Percentiles rank a stretch among this genome's conserved stretches.
phyloP scores from a whole-genome alignment of 2,797 vertebrate species.

The Chiloscyllium punctatum region DNA sequence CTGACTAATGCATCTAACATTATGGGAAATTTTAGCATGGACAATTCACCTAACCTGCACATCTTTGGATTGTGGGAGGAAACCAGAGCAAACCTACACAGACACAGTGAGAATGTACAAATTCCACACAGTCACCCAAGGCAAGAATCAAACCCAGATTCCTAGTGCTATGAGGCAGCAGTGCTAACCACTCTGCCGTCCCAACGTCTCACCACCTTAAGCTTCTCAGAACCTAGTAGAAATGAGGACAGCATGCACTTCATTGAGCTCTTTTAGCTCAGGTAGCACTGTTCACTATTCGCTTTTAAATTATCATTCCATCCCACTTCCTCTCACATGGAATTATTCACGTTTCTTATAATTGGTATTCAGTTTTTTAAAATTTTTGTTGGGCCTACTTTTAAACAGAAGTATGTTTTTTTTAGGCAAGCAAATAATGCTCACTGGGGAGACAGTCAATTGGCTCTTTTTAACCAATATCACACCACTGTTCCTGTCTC shows the following conservation, averaged over 20 bases:
- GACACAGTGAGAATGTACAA: too few relatives aligned
- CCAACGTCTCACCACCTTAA: too few relatives aligned
- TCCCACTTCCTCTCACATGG: neutral
- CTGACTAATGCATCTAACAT: too few relatives aligned
- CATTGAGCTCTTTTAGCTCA: neutral
- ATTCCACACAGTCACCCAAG: too few relatives aligned
- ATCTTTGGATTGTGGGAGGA: too few relatives aligned
- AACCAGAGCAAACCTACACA: too few relatives aligned
- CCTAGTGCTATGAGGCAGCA: too few relatives aligned
- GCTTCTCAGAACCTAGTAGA: neutral
- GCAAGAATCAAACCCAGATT: too few relatives aligned
- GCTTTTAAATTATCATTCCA: neutral
- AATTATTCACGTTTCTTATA: neutral
- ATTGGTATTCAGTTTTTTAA: neutral
- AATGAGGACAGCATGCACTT: neutral
- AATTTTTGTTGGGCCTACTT: neutral
- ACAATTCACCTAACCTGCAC: too few relatives aligned
- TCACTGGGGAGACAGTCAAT: neutral
- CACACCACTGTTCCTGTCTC: neutral
- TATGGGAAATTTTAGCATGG: too few relatives aligned
- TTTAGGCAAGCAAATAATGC: neutral
- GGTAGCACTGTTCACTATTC: neutral
- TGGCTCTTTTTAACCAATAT: neutral
- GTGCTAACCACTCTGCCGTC: too few relatives aligned
- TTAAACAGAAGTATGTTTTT: neutral